A percentile compares a stretch with the other conserved stretches of the same genome.
phyloP scores from a whole-genome alignment of 2,888 invertebrate species.

The Agrypnus murinus region DNA sequence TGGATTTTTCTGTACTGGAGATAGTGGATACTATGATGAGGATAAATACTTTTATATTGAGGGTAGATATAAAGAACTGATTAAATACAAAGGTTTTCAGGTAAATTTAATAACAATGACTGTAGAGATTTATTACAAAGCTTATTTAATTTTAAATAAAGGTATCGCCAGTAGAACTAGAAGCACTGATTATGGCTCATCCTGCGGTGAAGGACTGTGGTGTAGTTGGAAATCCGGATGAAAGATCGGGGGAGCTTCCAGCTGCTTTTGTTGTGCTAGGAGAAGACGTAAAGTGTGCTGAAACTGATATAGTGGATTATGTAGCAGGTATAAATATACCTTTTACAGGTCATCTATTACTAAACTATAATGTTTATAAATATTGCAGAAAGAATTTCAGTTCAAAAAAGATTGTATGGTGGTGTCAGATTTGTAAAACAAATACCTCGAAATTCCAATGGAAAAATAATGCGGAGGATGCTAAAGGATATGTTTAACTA shows the following conservation, averaged over 20 bases:
- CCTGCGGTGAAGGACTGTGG: conserved; percentile 82
- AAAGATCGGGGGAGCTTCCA: conserved; percentile 83
- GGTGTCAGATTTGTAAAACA: not conserved
- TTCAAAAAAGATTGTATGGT: not conserved
- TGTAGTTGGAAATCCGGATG: conserved; percentile 84
- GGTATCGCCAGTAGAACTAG: conserved; percentile 89
- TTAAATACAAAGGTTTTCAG: conserved; percentile 90
- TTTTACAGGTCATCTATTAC: too few species aligned
- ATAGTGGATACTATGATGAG: conserved; percentile 85
- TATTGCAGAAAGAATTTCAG: not conserved
- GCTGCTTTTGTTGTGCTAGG: conserved; percentile 82
- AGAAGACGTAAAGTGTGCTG: conserved; percentile 71
- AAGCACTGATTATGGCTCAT: conserved; percentile 82
- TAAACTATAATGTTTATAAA: too few species aligned
- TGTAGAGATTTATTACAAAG: not conserved
- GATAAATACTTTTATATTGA: conserved; percentile 85
- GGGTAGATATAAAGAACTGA: conserved; percentile 89
- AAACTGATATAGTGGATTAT: conserved; percentile 63
- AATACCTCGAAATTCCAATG: not conserved
- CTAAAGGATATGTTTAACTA: conserved; percentile 61
- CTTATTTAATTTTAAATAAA: not conserved
- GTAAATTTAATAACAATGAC: conserved; percentile 67
- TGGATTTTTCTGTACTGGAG: conserved; percentile 86
- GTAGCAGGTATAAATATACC: conserved; percentile 70
- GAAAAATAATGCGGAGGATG: conserved; percentile 68